A percentile compares a stretch with the other conserved stretches of the same genome.
phyloP scores from a whole-genome alignment of 2,888 invertebrate genomes.

The Pomacea canaliculata region DNA sequence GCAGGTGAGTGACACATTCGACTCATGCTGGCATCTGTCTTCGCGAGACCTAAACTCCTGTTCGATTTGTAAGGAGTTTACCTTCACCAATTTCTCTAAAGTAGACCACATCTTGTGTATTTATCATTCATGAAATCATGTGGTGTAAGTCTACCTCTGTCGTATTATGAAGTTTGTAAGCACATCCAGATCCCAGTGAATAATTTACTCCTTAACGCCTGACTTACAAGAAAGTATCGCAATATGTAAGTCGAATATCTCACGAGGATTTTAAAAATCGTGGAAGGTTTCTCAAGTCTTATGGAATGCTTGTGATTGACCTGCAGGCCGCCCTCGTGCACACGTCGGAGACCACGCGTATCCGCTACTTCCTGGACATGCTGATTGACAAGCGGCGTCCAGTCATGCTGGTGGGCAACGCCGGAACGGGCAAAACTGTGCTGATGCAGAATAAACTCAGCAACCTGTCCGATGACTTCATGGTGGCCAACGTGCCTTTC shows the following conservation, averaged over 20 bases:
- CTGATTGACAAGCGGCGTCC: conserved; percentile 90
- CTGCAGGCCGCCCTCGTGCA: conserved; percentile 88
- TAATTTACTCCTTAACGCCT: too few relatives aligned
- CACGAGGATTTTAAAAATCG: too few relatives aligned
- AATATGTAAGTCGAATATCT: too few relatives aligned
- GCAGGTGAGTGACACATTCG: conserved; percentile 74
- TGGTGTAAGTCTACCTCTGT: too few relatives aligned
- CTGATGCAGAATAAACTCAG: conserved; percentile 86
- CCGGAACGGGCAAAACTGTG: conserved; percentile 96
- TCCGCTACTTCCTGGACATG: conserved; percentile 89
- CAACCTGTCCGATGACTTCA: conserved; percentile 83
- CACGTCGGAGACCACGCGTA: conserved; percentile 91
- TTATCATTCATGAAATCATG: too few relatives aligned
- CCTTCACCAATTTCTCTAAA: too few relatives aligned
- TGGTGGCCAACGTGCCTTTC: conserved; percentile 91
- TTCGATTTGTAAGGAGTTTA: too few relatives aligned
- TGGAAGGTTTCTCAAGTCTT: too few relatives aligned
- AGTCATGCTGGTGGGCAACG: conserved; percentile 93
- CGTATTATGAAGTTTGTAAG: too few relatives aligned
- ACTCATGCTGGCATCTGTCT: neutral
- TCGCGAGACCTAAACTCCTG: neutral
- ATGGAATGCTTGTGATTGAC: neutral
- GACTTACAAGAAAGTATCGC: too few relatives aligned
- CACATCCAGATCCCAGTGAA: too few relatives aligned
- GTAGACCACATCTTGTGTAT: too few relatives aligned